Conservation (phyloP, 2,797 vertebrate species). For the Crocidura indochinensis region DNA sequence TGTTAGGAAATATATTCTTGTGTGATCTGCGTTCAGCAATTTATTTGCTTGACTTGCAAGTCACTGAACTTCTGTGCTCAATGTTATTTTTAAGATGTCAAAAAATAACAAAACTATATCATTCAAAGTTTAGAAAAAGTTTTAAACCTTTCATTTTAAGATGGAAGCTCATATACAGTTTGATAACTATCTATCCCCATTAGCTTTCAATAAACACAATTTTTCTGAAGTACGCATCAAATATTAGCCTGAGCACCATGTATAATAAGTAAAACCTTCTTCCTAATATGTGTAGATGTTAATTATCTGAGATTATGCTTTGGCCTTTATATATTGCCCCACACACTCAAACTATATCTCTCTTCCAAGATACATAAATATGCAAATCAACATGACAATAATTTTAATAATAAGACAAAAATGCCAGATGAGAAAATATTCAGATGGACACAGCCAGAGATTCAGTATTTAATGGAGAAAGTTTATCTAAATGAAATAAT, state of each 20-base stretch:
- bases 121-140: constrained; percentile 53
- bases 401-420: constrained; percentile 14
- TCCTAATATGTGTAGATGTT: constrained; percentile 9
- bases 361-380: constrained; percentile 43
- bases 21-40: constrained; percentile 29
- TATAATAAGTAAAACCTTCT: not conserved
- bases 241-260: not conserved
- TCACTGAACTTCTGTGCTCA: constrained; percentile 55
- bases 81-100: constrained; percentile 63
- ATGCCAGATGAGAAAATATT: not conserved
- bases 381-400: not conserved
- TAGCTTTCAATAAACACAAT: constrained; percentile 28
- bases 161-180: not conserved
- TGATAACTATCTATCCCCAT: constrained; percentile 35
- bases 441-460: not conserved
- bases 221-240: constrained; percentile 8
- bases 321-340: not conserved
- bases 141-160: constrained; percentile 32
- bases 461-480: not conserved
- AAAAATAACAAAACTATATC: constrained; percentile 65
- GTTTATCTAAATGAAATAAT: not conserved
- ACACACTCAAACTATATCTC: constrained; percentile 14
- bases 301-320: constrained; percentile 37
- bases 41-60: constrained; percentile 74
- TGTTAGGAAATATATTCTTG: constrained; percentile 68